These are phyloP conservation scores for Mohoua ochrocephala DNA, from an alignment of 2,113 vertebrate genomes.

Conservation along the genomic window DNA sequence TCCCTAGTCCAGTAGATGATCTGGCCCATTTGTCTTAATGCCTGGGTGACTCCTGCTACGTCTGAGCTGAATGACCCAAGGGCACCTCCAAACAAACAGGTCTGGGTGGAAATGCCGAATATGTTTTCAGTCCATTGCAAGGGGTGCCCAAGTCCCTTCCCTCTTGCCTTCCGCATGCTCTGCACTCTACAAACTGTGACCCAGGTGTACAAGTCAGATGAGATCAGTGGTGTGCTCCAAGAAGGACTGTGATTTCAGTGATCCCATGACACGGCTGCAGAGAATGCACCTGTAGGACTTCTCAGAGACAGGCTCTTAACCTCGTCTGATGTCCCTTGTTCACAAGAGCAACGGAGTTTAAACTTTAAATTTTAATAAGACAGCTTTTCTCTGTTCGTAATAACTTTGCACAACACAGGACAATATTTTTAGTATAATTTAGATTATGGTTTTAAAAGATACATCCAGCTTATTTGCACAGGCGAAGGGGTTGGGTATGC, in stretches of 20 bases:
- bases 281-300: not conserved
- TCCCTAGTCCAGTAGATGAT: not conserved
- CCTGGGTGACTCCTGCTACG: not conserved
- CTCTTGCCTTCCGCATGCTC: accelerated
- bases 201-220: not conserved
- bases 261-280: not conserved
- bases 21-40: not conserved
- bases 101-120: accelerated
- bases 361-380: not conserved
- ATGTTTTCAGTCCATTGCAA: not conserved
- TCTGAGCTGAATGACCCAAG: not conserved
- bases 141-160: accelerated
- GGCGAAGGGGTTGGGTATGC: not conserved
- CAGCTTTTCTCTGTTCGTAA: not conserved
- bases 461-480: not conserved
- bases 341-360: not conserved
- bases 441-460: not conserved
- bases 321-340: not conserved
- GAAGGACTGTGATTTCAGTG: not conserved
- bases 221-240: not conserved
- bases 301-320: not conserved
- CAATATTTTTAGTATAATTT: not conserved
- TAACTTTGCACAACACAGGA: not conserved
- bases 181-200: not conserved
- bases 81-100: not conserved